phyloP scores from a whole-genome alignment of 1,140 invertebrate genomes.

The Trichogramma pretiosum region DNA sequence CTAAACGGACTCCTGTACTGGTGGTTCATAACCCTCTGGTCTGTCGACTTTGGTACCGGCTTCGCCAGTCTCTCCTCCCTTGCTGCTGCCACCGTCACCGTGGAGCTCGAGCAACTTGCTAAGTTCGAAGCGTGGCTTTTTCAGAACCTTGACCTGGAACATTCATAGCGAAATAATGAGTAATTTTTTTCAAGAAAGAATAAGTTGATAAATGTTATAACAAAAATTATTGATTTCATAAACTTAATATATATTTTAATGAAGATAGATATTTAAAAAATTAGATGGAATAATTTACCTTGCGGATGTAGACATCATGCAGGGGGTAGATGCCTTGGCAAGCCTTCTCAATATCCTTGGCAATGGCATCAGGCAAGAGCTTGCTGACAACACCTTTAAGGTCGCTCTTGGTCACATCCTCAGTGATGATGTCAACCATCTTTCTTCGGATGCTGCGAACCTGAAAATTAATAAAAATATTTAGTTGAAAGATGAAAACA shows the following conservation, averaged over 20 bases:
- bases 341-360: constrained; percentile 96
- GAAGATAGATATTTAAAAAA: background rate
- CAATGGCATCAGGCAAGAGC: constrained; percentile 93
- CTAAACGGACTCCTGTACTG: constrained; percentile 92
- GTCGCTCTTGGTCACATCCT: constrained; percentile 79
- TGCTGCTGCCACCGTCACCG: constrained; percentile 73
- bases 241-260: too few species aligned
- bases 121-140: constrained; percentile 96
- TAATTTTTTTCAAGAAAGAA: too few species aligned
- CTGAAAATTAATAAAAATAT: constrained; percentile 50
- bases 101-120: constrained; percentile 94
- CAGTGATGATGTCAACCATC: constrained; percentile 93
- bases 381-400: constrained; percentile 93
- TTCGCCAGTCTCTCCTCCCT: constrained; percentile 66
- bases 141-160: constrained; percentile 88
- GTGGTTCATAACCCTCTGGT: constrained; percentile 96
- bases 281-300: constrained; percentile 51
- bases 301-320: constrained; percentile 96
- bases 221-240: too few species aligned
- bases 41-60: constrained; percentile 78
- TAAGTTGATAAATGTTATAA: background rate
- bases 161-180: too few species aligned
- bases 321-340: constrained; percentile 95
- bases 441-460: constrained; percentile 85
- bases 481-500: too few species aligned